Conservation (phyloP, 2,888 invertebrate species). For the Mactromeris polynyma region DNA sequence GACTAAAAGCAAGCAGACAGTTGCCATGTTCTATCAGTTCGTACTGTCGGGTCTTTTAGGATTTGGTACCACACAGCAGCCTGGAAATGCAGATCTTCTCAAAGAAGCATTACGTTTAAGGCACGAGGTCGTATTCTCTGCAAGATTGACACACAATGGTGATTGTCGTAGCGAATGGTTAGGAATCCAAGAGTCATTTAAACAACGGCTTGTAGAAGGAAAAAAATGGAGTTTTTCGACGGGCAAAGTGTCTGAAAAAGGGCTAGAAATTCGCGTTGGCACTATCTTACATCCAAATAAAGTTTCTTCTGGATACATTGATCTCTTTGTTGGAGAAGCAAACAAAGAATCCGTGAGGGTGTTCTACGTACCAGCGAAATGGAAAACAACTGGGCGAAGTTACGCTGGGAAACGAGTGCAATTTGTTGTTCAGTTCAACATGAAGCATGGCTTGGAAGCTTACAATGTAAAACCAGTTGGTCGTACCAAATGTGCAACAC, state of each 20-base stretch:
- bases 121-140: background rate
- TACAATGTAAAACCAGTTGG: slow-evolving; percentile 14
- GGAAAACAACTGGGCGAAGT: slow-evolving; percentile 2
- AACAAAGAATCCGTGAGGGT: slow-evolving; percentile 14
- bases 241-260: background rate
- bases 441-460: slow-evolving; percentile 14
- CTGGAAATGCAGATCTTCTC: background rate
- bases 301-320: slow-evolving; percentile 24
- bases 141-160: background rate
- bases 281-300: slow-evolving; percentile 45
- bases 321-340: background rate
- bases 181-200: slow-evolving; percentile 15
- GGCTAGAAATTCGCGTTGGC: slow-evolving; percentile 9
- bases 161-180: background rate
- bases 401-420: background rate
- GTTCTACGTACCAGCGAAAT: background rate
- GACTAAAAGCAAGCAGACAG: background rate
- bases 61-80: background rate
- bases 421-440: slow-evolving; percentile 13
- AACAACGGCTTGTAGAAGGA: background rate
- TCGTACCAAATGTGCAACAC: background rate
- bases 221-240: slow-evolving; percentile 13
- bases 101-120: background rate
- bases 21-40: background rate
- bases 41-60: background rate